phyloP scores from a whole-genome alignment of 2,113 vertebrate genomes.

The Nannobrachium achirus region DNA sequence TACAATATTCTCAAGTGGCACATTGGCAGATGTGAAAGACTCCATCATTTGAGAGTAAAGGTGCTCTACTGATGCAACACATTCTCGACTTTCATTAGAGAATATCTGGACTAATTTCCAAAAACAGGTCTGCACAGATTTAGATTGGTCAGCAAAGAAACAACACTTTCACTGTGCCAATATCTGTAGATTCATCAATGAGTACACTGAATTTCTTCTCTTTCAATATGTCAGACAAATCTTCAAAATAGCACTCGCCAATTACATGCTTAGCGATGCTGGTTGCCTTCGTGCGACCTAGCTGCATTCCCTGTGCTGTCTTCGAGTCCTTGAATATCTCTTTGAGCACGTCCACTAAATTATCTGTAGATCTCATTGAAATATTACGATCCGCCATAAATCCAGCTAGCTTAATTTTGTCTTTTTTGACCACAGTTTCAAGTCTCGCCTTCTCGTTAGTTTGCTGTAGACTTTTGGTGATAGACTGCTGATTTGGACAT shows the following conservation, averaged over 20 bases:
- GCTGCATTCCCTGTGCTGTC: not conserved
- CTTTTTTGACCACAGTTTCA: not conserved
- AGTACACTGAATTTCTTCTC: not conserved
- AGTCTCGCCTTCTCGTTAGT: not conserved
- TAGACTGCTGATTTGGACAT: too few relatives aligned
- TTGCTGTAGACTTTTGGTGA: not conserved
- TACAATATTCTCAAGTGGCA: not conserved
- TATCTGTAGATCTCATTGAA: not conserved
- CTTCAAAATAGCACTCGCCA: not conserved
- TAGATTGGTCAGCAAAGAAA: not conserved
- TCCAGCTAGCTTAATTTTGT: not conserved
- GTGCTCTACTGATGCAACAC: too few relatives aligned
- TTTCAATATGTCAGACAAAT: not conserved
- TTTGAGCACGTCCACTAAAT: not conserved
- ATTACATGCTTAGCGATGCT: not conserved
- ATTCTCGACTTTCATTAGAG: too few relatives aligned
- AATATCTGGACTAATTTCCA: not conserved
- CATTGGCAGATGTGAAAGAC: not conserved
- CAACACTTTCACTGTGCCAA: not conserved
- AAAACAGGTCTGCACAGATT: not conserved
- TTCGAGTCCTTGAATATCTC: not conserved
- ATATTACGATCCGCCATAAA: not conserved
- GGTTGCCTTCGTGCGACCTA: not conserved
- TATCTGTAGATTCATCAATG: not conserved
- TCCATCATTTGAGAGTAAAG: not conserved